Evolutionary conservation across 1,140 invertebrate genomes (phyloP).

Genomic region (Drosophila funebris): DNA sequence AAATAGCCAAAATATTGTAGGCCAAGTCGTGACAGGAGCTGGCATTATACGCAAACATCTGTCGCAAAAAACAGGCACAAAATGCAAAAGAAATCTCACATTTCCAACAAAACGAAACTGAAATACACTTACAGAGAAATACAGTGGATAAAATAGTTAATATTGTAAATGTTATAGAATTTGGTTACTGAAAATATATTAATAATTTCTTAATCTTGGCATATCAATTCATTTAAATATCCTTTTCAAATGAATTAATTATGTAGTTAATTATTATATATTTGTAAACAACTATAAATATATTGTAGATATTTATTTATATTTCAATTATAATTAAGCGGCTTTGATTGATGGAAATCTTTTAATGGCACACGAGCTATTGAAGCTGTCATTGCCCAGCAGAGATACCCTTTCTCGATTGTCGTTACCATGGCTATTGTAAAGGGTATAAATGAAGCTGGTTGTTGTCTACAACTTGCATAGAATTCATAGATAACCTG

Average conservation of each 20-base stretch:
- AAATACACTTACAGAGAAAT: slow-evolving; percentile 21
- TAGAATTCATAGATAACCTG: slow-evolving; percentile 61
- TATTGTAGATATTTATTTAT: too few species aligned
- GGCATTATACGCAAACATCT: slow-evolving; percentile 62
- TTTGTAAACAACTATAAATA: too few species aligned
- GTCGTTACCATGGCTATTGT: not conserved
- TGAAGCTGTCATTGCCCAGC: not conserved
- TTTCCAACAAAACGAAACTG: not conserved
- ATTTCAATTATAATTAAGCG: not conserved
- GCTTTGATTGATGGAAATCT: not conserved
- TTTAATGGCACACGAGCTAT: too few species aligned
- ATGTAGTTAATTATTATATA: not conserved
- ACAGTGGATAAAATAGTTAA: too few species aligned
- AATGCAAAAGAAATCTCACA: slow-evolving; percentile 14
- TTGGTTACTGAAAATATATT: too few species aligned
- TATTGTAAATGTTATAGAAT: too few species aligned
- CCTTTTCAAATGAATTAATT: not conserved
- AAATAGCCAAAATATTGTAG: slow-evolving; percentile 63
- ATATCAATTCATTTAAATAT: too few species aligned
- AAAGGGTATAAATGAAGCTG: slow-evolving; percentile 50
- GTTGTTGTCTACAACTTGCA: slow-evolving; percentile 38
- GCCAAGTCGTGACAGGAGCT: slow-evolving; percentile 37
- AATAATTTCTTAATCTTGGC: too few species aligned
- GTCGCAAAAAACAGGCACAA: slow-evolving; percentile 60
- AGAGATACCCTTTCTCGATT: slow-evolving; percentile 41